These are phyloP conservation scores for Eupithecia subfuscata DNA, from an alignment of 2,888 invertebrate species.

Conservation along the genomic window DNA sequence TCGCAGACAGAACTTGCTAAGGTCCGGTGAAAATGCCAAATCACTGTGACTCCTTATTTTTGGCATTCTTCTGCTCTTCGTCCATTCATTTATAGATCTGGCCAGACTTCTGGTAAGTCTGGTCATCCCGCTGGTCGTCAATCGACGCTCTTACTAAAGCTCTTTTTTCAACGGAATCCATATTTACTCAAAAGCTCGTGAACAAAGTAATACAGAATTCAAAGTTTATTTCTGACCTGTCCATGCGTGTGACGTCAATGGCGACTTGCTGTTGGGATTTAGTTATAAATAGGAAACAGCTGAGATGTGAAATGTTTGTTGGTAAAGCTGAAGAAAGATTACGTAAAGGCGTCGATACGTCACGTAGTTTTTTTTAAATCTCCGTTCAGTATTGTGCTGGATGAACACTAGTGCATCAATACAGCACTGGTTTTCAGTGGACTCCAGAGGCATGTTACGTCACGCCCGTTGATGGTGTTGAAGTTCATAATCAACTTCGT, in stretches of 20 bases:
- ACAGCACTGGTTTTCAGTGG: background rate
- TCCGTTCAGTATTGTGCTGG: background rate
- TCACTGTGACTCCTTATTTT: background rate
- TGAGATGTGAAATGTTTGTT: conserved; percentile 1
- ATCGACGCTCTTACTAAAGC: background rate
- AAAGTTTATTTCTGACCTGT: conserved; percentile 16
- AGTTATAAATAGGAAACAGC: conserved; percentile 11
- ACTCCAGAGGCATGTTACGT: background rate
- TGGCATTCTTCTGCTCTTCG: too few species aligned
- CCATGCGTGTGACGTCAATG: conserved; percentile 12
- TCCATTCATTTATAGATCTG: background rate
- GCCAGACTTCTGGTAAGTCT: background rate
- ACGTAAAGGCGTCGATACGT: background rate
- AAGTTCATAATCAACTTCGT: background rate
- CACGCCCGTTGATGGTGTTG: background rate
- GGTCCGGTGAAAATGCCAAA: too few species aligned
- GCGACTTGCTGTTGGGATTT: conserved; percentile 3
- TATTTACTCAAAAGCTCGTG: background rate
- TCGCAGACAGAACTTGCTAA: background rate
- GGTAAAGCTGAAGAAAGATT: conserved; percentile 6
- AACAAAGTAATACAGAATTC: background rate
- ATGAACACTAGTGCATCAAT: background rate
- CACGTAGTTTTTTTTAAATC: background rate
- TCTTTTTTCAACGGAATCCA: background rate
- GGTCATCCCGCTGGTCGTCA: background rate